Conservation (phyloP, 2,888 invertebrate species). For the Ditula angustiorana region DNA sequence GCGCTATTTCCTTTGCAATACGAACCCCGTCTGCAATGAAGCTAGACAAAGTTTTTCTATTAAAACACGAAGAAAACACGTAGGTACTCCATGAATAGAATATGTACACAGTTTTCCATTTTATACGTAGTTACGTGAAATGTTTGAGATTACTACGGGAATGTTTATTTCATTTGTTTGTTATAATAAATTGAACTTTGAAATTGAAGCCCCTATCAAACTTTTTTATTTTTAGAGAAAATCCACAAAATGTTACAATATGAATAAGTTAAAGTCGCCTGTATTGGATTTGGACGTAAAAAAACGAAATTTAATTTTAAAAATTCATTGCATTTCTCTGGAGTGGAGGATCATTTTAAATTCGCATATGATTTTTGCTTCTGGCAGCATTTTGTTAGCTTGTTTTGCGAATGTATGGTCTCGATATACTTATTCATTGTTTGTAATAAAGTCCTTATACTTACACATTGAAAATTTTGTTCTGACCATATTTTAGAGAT, state of each 20-base stretch:
- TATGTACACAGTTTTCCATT: slow-evolving; percentile 39
- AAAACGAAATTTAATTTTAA: slow-evolving; percentile 19
- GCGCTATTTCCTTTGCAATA: slow-evolving; percentile 41
- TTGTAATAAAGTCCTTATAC: too few relatives aligned
- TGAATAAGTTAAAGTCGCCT: not conserved
- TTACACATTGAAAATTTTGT: too few relatives aligned
- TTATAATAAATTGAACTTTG: not conserved
- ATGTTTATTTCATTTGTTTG: slow-evolving; percentile 11
- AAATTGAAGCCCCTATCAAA: not conserved
- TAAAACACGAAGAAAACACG: slow-evolving; percentile 51
- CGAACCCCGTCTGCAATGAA: slow-evolving; percentile 39
- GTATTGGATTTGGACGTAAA: too few relatives aligned
- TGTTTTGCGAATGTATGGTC: not conserved
- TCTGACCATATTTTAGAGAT: too few relatives aligned
- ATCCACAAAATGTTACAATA: not conserved
- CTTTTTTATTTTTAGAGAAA: too few relatives aligned
- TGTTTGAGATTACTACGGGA: slow-evolving; percentile 23
- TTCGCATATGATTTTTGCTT: not conserved
- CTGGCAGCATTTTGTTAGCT: not conserved
- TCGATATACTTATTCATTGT: too few relatives aligned
- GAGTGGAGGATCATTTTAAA: slow-evolving; percentile 9
- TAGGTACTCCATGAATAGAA: slow-evolving; percentile 52
- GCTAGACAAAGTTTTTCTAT: slow-evolving; percentile 53
- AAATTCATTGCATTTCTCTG: slow-evolving; percentile 19
- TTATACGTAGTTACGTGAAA: slow-evolving; percentile 20